Percentiles rank a stretch among this genome's conserved stretches.
These are phyloP conservation scores for Scolopax bukidnonensis DNA, from an alignment of 2,797 vertebrate species.

Conservation along the genomic window DNA sequence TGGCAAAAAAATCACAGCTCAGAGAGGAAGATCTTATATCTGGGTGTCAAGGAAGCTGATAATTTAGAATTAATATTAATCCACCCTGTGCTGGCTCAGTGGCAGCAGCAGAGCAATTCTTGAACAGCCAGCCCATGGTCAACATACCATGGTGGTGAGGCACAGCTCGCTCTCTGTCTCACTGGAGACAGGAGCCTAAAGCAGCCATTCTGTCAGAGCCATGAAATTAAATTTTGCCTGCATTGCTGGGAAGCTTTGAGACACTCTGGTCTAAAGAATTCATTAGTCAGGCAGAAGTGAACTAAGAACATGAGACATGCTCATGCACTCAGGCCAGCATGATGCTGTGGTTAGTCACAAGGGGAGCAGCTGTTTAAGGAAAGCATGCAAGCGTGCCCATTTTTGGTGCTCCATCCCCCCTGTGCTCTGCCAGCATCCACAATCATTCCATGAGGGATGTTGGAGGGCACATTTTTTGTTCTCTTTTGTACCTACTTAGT, in stretches of 20 bases:
- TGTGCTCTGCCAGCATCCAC: neutral
- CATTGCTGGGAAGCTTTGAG: neutral
- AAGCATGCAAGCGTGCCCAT: accelerated
- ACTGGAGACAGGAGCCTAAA: accelerated
- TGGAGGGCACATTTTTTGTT: neutral
- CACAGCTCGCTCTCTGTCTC: neutral
- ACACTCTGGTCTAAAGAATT: neutral
- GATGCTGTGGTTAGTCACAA: neutral
- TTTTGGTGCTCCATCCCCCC: neutral
- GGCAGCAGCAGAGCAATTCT: neutral
- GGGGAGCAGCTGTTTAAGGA: accelerated
- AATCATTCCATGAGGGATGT: neutral
- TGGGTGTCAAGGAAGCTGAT: neutral
- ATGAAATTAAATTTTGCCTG: neutral
- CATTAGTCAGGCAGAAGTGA: neutral
- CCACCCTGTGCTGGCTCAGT: neutral
- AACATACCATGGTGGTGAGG: accelerated
- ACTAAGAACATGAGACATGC: neutral
- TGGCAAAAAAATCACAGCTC: neutral
- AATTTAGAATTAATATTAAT: neutral
- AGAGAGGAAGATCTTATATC: neutral
- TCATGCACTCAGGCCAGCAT: neutral
- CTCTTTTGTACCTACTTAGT: neutral
- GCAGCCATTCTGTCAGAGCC: neutral
- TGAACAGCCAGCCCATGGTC: neutral